Evolutionary conservation across 2,888 invertebrate species (phyloP).

Genomic region (Acrobasis suavella): DNA sequence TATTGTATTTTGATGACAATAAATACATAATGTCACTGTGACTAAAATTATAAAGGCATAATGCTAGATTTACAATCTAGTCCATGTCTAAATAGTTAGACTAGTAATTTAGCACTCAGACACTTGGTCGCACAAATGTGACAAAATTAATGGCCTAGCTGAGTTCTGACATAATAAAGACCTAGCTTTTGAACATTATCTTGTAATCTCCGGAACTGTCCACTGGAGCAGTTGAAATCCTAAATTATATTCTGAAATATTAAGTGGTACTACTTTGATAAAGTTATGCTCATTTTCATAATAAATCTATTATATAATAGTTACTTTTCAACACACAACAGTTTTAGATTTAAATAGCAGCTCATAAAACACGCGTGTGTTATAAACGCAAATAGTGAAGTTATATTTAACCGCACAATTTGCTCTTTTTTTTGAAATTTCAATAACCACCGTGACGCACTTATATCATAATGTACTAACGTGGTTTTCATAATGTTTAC

Average conservation of each 20-base stretch:
- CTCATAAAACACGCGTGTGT: too few relatives aligned
- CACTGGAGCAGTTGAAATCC: not conserved
- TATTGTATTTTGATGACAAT: not conserved
- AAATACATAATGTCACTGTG: not conserved
- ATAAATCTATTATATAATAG: not conserved
- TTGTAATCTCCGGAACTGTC: not conserved
- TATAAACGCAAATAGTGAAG: too few relatives aligned
- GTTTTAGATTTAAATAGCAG: too few relatives aligned
- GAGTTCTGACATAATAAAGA: slow-evolving; percentile 5
- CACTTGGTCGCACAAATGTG: slow-evolving; percentile 12
- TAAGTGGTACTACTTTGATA: not conserved
- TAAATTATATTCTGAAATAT: not conserved
- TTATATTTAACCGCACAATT: too few relatives aligned
- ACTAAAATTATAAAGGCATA: not conserved
- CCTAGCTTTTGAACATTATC: not conserved
- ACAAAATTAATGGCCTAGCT: slow-evolving; percentile 24
- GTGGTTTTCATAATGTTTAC: too few relatives aligned
- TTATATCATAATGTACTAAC: too few relatives aligned
- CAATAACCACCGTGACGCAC: too few relatives aligned
- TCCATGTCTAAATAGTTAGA: not conserved
- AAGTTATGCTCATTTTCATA: not conserved
- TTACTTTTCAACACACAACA: too few relatives aligned
- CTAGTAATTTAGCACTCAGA: slow-evolving; percentile 6
- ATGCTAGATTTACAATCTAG: not conserved
- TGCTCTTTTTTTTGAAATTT: too few relatives aligned